These are phyloP conservation scores for Cryptus armator DNA, from an alignment of 2,888 invertebrate genomes.

Conservation along the genomic window DNA sequence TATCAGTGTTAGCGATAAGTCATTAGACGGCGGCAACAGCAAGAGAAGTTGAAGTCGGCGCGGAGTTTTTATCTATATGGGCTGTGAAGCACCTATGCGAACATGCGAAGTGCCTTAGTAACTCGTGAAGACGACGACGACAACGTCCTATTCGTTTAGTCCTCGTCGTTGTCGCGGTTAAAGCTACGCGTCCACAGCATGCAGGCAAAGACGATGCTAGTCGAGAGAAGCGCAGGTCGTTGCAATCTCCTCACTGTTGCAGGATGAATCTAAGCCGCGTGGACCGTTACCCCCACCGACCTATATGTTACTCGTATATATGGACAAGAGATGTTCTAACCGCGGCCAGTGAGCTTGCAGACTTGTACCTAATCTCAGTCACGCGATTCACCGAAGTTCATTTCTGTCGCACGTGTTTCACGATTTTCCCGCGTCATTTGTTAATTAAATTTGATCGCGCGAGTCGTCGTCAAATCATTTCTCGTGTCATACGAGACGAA, in stretches of 20 bases:
- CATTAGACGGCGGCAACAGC: not conserved
- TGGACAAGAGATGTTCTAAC: conserved; percentile 82
- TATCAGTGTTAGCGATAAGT: conserved; percentile 23
- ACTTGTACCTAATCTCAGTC: conserved; percentile 51
- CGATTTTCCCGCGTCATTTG: not conserved
- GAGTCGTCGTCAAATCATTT: too few relatives aligned
- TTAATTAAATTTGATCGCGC: not conserved
- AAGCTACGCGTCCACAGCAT: not conserved
- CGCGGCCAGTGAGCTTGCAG: conserved; percentile 71
- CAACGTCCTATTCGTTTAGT: conserved; percentile 19
- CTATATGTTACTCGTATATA: conserved; percentile 83
- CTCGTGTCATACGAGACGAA: not conserved
- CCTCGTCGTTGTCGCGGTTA: conserved; percentile 18
- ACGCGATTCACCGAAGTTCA: conserved; percentile 6
- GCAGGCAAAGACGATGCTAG: not conserved
- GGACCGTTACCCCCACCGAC: conserved; percentile 84
- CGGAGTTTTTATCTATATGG: not conserved
- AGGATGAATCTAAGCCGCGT: conserved; percentile 72
- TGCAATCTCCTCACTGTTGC: conserved; percentile 66
- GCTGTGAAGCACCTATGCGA: not conserved
- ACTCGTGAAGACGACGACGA: conserved; percentile 16
- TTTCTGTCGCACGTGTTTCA: conserved; percentile 29
- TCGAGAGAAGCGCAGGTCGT: conserved; percentile 56
- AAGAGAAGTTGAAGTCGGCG: not conserved
- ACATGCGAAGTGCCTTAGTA: not conserved